Base-by-base conservation (phyloP, 2,113 vertebrate species). In the Oreamnos americanus region DNA sequence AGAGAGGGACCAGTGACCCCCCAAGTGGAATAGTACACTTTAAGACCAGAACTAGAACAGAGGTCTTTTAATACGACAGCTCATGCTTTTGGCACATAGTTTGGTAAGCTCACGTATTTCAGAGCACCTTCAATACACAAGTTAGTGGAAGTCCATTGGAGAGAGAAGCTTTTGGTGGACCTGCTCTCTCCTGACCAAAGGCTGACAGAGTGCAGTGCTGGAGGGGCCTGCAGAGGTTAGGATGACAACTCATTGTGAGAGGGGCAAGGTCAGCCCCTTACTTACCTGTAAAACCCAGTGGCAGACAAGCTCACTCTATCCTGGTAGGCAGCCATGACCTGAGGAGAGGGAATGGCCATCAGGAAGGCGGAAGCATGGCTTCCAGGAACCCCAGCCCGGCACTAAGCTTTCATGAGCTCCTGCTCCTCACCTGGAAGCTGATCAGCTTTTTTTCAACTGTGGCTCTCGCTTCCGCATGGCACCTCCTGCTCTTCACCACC, bases 231-330 rank as follows among this genome's bases (percentile, higher is more conserved):
- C 7, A 45, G 87, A 64, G 60, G 45, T 36, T 3, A 51, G 23
- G 39, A 71, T 58, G 79, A 58, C 3, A 8, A 45, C 28, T 10
- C 3, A 1, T 0, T 3, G 17, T 43, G 55, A 39, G 74, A 28
- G 2, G 26, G 13, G 33, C 1, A 21, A 49, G 39, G 15, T 9
- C 9, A 9, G 15, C 7, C n/a, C 33, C 39, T 90, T 87, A 99
- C 99, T 98, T 98, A 99, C 99, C 98, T 99, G 86, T 99, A 99
- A 98, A 99, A 99, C 1, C 99, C 99, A 0, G 99, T 99, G 7
- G 99, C 99, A 6, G 99, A 99, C 92, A 99, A 98, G 94, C 99
- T 99, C 67, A 99, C 98, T 64, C 99, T 98, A 96, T 98, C 98
- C 47, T 98, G 91, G 9, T 99, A 99, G 3, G 99, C 99, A 0